Conservation (phyloP, 2,797 vertebrate species). For the Phalloptychus januarius region DNA sequence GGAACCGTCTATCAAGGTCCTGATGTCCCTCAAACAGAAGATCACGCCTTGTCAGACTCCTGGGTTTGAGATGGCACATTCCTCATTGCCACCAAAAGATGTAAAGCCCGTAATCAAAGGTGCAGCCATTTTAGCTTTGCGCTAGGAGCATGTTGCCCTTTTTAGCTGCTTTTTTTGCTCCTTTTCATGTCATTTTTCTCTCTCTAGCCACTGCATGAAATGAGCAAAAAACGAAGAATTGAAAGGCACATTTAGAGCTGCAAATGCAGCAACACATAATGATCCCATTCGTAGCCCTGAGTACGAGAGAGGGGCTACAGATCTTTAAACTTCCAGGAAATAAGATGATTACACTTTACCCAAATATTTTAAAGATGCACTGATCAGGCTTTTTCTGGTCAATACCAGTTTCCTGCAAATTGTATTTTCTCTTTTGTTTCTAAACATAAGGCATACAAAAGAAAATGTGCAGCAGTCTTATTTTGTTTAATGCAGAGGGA, state of each 20-base stretch:
- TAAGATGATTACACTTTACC: background rate
- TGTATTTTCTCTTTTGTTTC: background rate
- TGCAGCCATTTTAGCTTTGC: constrained; percentile 50
- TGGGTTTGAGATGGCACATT: constrained; percentile 16
- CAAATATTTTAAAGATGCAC: background rate
- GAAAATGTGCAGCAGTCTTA: background rate
- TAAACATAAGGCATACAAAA: background rate
- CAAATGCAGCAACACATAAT: background rate
- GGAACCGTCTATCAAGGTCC: constrained; percentile 10
- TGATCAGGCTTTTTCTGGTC: background rate
- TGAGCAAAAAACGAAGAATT: background rate
- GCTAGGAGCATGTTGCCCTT: background rate
- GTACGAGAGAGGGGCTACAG: background rate
- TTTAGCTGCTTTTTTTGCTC: constrained; percentile 9
- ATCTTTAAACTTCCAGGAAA: background rate
- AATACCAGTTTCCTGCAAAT: background rate
- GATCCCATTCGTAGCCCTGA: background rate
- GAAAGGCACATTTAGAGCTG: background rate
- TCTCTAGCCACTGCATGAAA: background rate
- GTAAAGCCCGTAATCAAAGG: constrained; percentile 84
- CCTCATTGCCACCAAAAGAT: constrained; percentile 80
- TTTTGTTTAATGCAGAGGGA: background rate
- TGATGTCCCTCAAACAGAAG: constrained; percentile 52
- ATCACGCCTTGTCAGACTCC: background rate
- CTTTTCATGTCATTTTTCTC: background rate